Conservation (phyloP, 2,113 vertebrate species). For the Anas platyrhynchos region DNA sequence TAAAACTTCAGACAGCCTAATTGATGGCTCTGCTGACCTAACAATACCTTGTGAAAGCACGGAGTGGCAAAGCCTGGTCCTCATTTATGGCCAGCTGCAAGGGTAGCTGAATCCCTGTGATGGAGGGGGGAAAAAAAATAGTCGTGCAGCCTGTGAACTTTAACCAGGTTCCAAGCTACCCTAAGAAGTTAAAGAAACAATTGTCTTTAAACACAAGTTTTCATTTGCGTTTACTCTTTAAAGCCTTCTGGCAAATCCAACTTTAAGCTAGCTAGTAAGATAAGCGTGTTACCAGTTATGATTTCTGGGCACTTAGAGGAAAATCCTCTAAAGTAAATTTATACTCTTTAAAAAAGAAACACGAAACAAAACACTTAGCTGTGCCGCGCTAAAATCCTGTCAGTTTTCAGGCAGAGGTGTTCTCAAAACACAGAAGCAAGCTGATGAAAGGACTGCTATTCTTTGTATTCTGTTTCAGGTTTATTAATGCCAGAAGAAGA, state of each 20-base stretch:
- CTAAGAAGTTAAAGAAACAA: conserved; percentile 59
- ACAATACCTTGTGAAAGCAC: conserved; percentile 97
- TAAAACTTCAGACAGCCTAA: conserved; percentile 99
- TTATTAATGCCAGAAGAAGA: conserved; percentile 99
- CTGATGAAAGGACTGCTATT: conserved; percentile 68
- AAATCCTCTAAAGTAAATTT: conserved; percentile 56
- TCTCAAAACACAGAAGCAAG: conserved; percentile 28
- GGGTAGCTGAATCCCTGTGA: conserved; percentile 83
- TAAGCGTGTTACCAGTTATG: not conserved
- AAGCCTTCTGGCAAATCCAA: conserved; percentile 43
- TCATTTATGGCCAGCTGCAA: conserved; percentile 98
- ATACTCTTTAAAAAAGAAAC: not conserved
- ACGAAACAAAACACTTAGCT: not conserved
- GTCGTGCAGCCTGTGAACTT: conserved; percentile 78
- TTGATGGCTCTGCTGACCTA: conserved; percentile 99
- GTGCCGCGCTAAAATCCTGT: not conserved
- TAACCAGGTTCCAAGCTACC: conserved; percentile 75
- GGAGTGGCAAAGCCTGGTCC: conserved; percentile 91
- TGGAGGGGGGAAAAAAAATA: conserved; percentile 63
- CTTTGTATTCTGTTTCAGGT: conserved; percentile 88
- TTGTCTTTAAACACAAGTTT: conserved; percentile 48
- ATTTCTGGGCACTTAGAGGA: conserved; percentile 15
- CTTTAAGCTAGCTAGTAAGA: conserved; percentile 3
- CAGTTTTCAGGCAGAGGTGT: conserved; percentile 17
- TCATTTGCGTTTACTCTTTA: not conserved